These are phyloP conservation scores for Brachionus koreanus DNA, from an alignment of 1,140 invertebrate species.

Conservation along the genomic window DNA sequence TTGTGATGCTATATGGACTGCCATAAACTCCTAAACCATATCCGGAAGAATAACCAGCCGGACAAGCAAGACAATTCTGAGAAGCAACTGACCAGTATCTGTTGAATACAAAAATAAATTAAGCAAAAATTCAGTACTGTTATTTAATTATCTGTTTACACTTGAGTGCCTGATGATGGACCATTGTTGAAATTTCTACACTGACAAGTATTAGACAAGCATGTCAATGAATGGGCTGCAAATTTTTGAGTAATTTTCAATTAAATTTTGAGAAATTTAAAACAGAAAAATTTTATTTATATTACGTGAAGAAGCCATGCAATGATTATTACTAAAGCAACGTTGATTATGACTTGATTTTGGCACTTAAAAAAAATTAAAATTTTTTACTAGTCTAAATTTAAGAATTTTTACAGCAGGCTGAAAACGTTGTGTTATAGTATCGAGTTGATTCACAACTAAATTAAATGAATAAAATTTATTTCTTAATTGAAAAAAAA, in stretches of 20 bases:
- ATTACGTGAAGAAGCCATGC: neutral
- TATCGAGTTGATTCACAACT: neutral
- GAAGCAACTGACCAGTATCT: neutral
- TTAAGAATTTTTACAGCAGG: neutral
- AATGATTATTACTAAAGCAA: neutral
- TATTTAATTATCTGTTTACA: neutral
- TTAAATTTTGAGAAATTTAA: neutral
- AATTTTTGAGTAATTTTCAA: neutral
- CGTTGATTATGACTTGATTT: slow-evolving; percentile 1
- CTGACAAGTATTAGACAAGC: neutral
- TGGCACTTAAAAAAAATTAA: neutral
- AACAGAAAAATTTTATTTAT: neutral
- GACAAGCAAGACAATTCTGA: neutral
- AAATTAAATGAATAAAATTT: too few relatives aligned
- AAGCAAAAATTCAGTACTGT: neutral
- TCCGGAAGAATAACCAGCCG: neutral
- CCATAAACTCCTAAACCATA: neutral
- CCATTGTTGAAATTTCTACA: neutral
- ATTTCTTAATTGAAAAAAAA: neutral
- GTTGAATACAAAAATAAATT: neutral
- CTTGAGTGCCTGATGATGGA: neutral
- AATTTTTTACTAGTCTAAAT: neutral
- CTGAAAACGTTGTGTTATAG: neutral
- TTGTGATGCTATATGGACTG: neutral
- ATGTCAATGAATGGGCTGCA: neutral